Evolutionary conservation across 2,113 vertebrate genomes (phyloP).

Genomic region (Phalacrocorax aristotelis): DNA sequence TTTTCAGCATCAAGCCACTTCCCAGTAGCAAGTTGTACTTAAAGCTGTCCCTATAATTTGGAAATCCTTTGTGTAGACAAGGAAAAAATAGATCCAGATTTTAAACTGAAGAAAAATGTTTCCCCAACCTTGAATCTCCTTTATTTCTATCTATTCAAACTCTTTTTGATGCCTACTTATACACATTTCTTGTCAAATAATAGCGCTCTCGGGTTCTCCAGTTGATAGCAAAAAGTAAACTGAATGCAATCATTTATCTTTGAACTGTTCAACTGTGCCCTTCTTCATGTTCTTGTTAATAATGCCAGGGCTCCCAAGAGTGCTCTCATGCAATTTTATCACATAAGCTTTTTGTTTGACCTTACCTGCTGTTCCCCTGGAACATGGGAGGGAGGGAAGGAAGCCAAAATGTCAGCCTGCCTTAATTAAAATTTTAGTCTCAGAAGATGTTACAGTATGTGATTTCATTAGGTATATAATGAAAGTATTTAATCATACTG

Average conservation of each 20-base stretch:
- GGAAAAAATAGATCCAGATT: neutral
- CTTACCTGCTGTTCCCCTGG: conserved; percentile 57
- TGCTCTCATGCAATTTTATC: conserved; percentile 38
- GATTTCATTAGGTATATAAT: conserved; percentile 62
- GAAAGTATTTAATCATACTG: conserved; percentile 46
- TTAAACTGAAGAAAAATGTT: neutral
- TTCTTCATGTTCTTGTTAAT: conserved; percentile 70
- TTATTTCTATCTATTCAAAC: neutral
- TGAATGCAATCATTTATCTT: conserved; percentile 50
- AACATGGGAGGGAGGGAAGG: neutral
- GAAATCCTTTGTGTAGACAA: neutral
- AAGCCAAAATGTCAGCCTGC: conserved; percentile 53
- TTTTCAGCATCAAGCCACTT: conserved; percentile 2
- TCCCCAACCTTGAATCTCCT: neutral
- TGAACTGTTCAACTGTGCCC: conserved; percentile 47
- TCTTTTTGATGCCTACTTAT: neutral
- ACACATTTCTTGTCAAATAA: conserved; percentile 22
- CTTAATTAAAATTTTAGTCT: conserved; percentile 74
- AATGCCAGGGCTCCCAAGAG: conserved; percentile 62
- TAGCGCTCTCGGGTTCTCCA: neutral
- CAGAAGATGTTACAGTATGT: conserved; percentile 53
- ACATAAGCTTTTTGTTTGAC: conserved; percentile 40
- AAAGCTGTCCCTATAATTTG: neutral
- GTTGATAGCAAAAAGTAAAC: conserved; percentile 19
- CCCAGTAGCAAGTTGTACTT: neutral